Conservation (phyloP, 2,797 vertebrate genomes). For the Chloroceryle amazona region DNA sequence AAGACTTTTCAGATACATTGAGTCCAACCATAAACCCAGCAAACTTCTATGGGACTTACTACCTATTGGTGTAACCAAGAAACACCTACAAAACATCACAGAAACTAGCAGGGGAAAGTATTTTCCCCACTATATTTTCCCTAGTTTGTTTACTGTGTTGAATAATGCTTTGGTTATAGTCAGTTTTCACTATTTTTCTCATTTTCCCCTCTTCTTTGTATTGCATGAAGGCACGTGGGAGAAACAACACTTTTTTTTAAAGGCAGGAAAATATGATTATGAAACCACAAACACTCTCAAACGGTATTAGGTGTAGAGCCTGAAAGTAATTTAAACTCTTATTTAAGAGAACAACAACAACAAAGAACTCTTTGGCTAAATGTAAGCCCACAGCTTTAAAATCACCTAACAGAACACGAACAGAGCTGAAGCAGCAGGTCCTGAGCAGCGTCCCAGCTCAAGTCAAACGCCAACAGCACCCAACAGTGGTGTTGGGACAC, state of each 20-base stretch:
- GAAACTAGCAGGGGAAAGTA: not conserved
- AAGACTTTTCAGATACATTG: not conserved
- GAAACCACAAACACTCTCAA: not conserved
- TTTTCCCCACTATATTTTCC: not conserved
- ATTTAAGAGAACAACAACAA: not conserved
- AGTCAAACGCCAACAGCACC: rapidly evolving
- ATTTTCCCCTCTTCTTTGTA: not conserved
- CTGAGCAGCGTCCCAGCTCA: not conserved
- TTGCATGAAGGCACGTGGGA: not conserved
- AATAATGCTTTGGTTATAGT: not conserved
- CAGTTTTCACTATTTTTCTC: not conserved
- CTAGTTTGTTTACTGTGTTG: not conserved
- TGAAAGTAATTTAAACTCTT: not conserved
- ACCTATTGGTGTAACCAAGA: not conserved
- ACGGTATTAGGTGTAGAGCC: not conserved
- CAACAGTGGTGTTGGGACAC: rapidly evolving
- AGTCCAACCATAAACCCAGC: not conserved
- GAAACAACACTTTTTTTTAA: not conserved
- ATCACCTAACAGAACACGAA: not conserved
- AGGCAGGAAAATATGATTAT: slow-evolving; percentile 33
- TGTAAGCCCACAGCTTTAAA: not conserved
- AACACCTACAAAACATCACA: not conserved
- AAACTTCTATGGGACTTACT: not conserved
- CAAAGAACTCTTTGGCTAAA: not conserved
- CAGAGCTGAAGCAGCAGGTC: not conserved